Evolutionary conservation across 2,113 vertebrate genomes (phyloP).

Genomic region (Salvator merianae): DNA sequence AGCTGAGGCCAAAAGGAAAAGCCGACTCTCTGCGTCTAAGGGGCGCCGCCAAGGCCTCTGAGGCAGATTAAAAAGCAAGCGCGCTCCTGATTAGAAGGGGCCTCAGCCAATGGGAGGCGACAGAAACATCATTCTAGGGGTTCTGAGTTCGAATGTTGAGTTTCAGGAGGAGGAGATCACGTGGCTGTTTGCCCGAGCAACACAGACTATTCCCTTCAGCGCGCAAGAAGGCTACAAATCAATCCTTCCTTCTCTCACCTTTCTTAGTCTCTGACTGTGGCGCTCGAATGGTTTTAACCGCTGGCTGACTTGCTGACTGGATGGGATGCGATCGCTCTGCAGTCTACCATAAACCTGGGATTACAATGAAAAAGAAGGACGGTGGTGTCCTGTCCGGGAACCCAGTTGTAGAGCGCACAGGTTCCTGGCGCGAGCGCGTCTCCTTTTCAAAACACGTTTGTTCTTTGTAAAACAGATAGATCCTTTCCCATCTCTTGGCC

Average conservation of each 20-base stretch:
- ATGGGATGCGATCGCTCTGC: neutral
- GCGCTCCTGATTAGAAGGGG: neutral
- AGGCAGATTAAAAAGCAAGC: neutral
- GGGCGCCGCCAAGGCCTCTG: too few species aligned
- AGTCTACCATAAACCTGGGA: neutral
- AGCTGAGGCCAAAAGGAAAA: neutral
- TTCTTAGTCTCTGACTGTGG: neutral
- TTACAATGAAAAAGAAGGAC: neutral
- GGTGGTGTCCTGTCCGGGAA: rapidly evolving
- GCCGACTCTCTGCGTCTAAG: neutral
- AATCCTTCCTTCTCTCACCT: neutral
- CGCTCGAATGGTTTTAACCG: neutral
- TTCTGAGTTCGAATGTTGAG: conserved; percentile 10
- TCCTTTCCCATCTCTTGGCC: neutral
- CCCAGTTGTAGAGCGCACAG: neutral
- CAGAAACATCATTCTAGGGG: neutral
- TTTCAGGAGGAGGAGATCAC: too few species aligned
- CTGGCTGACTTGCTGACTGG: neutral
- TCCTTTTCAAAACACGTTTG: neutral
- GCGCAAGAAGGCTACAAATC: neutral
- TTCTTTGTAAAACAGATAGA: neutral
- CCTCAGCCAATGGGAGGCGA: neutral
- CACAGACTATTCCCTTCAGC: neutral
- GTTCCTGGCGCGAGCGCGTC: too few species aligned
- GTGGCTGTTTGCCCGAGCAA: too few species aligned